Evolutionary conservation across 2,113 vertebrate species (phyloP).

Genomic region (Procavia capensis): DNA sequence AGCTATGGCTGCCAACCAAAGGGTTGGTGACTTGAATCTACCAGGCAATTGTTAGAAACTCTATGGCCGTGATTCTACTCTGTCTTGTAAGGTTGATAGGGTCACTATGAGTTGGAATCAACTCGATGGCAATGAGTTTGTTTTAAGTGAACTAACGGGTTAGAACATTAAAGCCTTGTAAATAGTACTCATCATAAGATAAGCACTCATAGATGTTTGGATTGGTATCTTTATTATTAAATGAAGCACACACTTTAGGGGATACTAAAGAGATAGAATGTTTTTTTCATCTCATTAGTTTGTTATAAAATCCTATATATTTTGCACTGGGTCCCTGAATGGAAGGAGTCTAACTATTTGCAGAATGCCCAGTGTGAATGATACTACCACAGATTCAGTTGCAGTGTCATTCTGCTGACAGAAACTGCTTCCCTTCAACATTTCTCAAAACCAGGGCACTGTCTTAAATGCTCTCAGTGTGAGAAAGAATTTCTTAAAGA

Average conservation of each 20-base stretch:
- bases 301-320: constrained; percentile 42
- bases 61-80: no score
- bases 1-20: no score
- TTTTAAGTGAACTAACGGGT: neutral
- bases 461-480: constrained; percentile 57
- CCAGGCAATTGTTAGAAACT: no score
- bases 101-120: no score
- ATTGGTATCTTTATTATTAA: neutral
- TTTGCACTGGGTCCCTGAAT: constrained; percentile 20
- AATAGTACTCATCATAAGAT: neutral
- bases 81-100: no score
- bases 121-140: no score
- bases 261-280: neutral
- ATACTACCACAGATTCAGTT: constrained; percentile 4
- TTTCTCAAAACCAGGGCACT: constrained; percentile 58
- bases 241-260: neutral
- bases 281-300: constrained; percentile 43
- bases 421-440: constrained; percentile 57
- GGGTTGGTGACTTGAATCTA: no score
- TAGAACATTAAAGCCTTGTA: neutral
- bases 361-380: constrained; percentile 51
- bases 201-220: neutral
- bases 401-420: constrained; percentile 60
- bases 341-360: constrained; percentile 68
- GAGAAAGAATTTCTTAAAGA: constrained; percentile 44